These are phyloP conservation scores for Brotula barbata DNA, from an alignment of 2,797 vertebrate genomes.

Conservation along the genomic window DNA sequence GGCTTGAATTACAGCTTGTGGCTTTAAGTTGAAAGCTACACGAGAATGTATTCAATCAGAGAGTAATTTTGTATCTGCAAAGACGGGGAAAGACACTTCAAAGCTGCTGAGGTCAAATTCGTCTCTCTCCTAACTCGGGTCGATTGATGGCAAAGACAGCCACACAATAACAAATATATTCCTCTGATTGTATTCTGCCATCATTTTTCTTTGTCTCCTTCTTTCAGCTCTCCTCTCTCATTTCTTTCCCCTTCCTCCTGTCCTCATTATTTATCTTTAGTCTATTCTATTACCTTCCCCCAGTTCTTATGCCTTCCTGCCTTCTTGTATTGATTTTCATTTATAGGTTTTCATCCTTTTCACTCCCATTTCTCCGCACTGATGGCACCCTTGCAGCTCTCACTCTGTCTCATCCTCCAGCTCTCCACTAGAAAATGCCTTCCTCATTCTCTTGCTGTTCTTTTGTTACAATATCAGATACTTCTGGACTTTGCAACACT, in stretches of 20 bases:
- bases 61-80: slow-evolving; percentile 21
- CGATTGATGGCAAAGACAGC: slow-evolving; percentile 61
- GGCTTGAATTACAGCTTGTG: background rate
- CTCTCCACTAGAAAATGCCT: slow-evolving; percentile 53
- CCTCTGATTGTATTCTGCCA: slow-evolving; percentile 68
- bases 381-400: slow-evolving; percentile 72
- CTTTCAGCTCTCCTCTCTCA: slow-evolving; percentile 66
- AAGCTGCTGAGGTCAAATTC: slow-evolving; percentile 32
- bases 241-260: slow-evolving; percentile 69
- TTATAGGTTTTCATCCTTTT: slow-evolving; percentile 85
- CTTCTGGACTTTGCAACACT: slow-evolving; percentile 46
- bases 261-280: slow-evolving; percentile 82
- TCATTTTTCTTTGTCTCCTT: slow-evolving; percentile 74
- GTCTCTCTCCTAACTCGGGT: slow-evolving; percentile 45
- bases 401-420: slow-evolving; percentile 62
- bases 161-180: slow-evolving; percentile 78
- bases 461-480: slow-evolving; percentile 69
- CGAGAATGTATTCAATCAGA: slow-evolving; percentile 2
- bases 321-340: slow-evolving; percentile 84
- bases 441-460: slow-evolving; percentile 57
- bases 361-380: slow-evolving; percentile 78
- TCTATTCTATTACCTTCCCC: slow-evolving; percentile 77
- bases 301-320: slow-evolving; percentile 78
- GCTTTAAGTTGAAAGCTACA: slow-evolving; percentile 20
- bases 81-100: slow-evolving; percentile 38